These are phyloP conservation scores for Plectropomus leopardus DNA, from an alignment of 2,113 vertebrate genomes.

Conservation along the genomic window DNA sequence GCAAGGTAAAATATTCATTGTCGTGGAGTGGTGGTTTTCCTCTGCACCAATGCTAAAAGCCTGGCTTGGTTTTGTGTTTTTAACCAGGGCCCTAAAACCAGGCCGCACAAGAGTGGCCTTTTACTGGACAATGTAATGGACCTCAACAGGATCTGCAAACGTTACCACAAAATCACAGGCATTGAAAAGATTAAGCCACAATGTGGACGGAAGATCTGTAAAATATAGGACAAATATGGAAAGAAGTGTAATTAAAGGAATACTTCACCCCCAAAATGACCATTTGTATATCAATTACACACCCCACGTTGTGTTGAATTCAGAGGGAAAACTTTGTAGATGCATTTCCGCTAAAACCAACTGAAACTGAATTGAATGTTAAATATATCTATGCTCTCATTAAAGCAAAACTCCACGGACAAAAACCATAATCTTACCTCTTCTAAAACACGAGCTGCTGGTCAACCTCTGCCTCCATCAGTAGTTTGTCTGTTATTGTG, in stretches of 20 bases:
- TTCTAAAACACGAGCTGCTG: too few relatives aligned
- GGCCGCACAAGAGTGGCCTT: constrained; percentile 63
- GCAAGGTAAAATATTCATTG: constrained; percentile 89
- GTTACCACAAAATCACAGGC: constrained; percentile 69
- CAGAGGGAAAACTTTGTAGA: too few relatives aligned
- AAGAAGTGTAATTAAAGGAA: constrained; percentile 21
- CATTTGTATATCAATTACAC: too few relatives aligned
- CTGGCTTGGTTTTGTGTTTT: constrained; percentile 84
- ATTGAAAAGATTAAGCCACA: constrained; percentile 34
- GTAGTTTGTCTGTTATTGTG: too few relatives aligned
- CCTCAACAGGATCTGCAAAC: constrained; percentile 42
- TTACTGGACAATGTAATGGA: constrained; percentile 78
- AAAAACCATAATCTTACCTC: too few relatives aligned
- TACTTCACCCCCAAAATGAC: too few relatives aligned
- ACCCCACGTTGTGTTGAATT: too few relatives aligned
- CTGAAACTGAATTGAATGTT: too few relatives aligned
- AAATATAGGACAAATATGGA: constrained; percentile 35
- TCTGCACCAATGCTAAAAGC: constrained; percentile 85
- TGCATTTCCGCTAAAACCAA: too few relatives aligned
- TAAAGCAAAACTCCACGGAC: too few relatives aligned
- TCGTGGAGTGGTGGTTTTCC: constrained; percentile 87
- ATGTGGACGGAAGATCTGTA: constrained; percentile 16
- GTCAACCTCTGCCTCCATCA: too few relatives aligned
- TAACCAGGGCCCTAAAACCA: constrained; percentile 85
- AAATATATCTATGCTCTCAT: too few relatives aligned